Evolutionary conservation across 2,888 invertebrate genomes (phyloP).

Genomic region (Eupithecia subumbrata): DNA sequence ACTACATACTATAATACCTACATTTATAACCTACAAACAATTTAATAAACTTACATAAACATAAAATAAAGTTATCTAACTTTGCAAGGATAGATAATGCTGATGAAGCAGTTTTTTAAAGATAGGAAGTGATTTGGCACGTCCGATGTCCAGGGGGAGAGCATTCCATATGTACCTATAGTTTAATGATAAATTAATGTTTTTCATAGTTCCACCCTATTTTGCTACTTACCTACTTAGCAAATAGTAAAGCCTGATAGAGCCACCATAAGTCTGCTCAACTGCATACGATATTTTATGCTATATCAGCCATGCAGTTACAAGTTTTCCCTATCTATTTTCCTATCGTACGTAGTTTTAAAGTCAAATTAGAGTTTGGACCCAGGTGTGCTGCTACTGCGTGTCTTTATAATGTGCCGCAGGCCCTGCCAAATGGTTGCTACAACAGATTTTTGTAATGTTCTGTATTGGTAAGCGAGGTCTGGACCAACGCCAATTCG

Average conservation of each 20-base stretch:
- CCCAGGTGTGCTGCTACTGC: slow-evolving; percentile 14
- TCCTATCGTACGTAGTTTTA: neutral
- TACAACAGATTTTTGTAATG: slow-evolving; percentile 83
- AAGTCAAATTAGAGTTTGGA: neutral
- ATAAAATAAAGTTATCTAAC: no score
- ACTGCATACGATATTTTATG: neutral
- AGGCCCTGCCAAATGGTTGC: slow-evolving; percentile 76
- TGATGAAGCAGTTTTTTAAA: no score
- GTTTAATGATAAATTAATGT: no score
- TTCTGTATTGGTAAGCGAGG: slow-evolving; percentile 78
- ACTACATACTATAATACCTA: no score
- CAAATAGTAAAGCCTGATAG: neutral
- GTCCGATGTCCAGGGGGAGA: no score
- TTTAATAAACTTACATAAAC: no score
- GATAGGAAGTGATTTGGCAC: no score
- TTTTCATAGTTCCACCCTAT: neutral
- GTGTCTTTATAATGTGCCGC: slow-evolving; percentile 11
- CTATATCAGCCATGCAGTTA: neutral
- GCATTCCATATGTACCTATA: no score
- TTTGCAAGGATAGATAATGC: no score
- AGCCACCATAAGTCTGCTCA: no score
- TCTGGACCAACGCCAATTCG: slow-evolving; percentile 78
- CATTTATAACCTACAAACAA: no score
- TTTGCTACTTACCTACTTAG: neutral
- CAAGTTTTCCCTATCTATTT: neutral